Evolutionary conservation across 2,888 invertebrate genomes (phyloP).

Genomic region (Nephrotoma appendiculata): DNA sequence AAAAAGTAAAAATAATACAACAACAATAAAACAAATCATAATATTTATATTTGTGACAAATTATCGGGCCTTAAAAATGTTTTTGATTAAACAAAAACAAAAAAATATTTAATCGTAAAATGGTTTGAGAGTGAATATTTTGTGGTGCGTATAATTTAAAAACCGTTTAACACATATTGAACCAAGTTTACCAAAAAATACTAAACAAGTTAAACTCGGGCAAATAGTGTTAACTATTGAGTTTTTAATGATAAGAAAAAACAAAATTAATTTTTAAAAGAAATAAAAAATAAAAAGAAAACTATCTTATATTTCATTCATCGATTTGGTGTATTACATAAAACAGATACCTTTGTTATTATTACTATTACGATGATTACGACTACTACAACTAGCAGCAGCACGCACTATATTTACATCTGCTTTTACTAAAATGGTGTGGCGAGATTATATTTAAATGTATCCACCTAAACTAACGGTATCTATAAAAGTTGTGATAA

Average conservation of each 20-base stretch:
- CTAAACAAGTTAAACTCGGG: not conserved
- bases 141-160: not conserved
- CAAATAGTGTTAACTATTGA: not conserved
- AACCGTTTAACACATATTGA: not conserved
- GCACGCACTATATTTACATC: not conserved
- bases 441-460: not conserved
- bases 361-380: not conserved
- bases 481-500: not conserved
- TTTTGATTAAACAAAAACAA: not conserved
- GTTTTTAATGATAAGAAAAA: not conserved
- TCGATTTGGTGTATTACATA: not conserved
- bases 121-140: not conserved
- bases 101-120: not conserved
- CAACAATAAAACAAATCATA: not conserved
- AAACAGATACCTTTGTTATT: not conserved
- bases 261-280: not conserved
- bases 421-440: not conserved
- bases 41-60: not conserved
- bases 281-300: not conserved
- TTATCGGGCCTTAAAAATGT: not conserved
- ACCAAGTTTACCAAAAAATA: not conserved
- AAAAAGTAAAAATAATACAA: not conserved
- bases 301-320: not conserved
- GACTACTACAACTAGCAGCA: not conserved
- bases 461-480: not conserved